Conservation (phyloP, 2,888 invertebrate genomes). For the Conchocele bisecta region DNA sequence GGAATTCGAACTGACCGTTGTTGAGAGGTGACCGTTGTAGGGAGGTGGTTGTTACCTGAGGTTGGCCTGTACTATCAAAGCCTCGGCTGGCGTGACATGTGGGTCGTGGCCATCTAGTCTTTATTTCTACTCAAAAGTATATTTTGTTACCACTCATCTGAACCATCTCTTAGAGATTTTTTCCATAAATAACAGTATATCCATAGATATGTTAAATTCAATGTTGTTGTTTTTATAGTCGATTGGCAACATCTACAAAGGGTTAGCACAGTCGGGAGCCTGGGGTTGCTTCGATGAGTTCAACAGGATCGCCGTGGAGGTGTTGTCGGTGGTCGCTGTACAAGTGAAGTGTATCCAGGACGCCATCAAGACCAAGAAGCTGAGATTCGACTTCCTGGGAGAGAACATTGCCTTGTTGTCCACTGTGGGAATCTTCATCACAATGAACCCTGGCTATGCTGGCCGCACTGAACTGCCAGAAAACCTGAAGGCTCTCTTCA, state of each 20-base stretch:
- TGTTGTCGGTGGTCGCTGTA: slow-evolving; percentile 97
- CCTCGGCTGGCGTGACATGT: no score
- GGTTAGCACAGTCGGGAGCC: slow-evolving; percentile 96
- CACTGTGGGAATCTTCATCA: slow-evolving; percentile 97
- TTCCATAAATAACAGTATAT: no score
- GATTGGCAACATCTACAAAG: slow-evolving; percentile 98
- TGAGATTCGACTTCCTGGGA: slow-evolving; percentile 96
- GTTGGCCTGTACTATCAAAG: no score
- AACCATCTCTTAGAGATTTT: no score
- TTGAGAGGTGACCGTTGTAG: no score
- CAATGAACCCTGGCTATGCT: slow-evolving; percentile 99
- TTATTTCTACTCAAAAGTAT: no score
- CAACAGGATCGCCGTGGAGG: slow-evolving; percentile 98
- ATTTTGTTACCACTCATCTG: no score
- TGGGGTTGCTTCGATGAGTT: slow-evolving; percentile 99
- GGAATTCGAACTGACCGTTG: no score
- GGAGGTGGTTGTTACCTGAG: no score
- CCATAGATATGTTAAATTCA: no score
- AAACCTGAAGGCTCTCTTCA: slow-evolving; percentile 82
- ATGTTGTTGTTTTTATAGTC: slow-evolving; percentile 86
- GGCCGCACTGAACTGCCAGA: slow-evolving; percentile 87
- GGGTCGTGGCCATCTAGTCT: no score
- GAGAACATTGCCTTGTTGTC: slow-evolving; percentile 93
- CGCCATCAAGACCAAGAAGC: slow-evolving; percentile 94
- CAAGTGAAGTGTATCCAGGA: slow-evolving; percentile 89